phyloP scores from a whole-genome alignment of 1,140 invertebrate genomes.

The Psilanteris sp. region DNA sequence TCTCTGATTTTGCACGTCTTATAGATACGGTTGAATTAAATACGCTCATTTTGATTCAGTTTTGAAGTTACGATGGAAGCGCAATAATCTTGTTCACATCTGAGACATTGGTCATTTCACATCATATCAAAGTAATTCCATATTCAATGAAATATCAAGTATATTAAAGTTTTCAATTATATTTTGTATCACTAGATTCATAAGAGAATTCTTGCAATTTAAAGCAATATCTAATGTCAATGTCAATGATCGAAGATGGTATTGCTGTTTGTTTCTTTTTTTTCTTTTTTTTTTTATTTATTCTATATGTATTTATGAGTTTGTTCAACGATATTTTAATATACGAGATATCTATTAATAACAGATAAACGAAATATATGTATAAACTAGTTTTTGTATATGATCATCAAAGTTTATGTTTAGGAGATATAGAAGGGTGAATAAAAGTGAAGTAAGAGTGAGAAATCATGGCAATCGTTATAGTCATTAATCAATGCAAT shows the following conservation, averaged over 20 bases:
- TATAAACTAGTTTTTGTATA: conserved; percentile 37
- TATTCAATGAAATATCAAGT: conserved; percentile 45
- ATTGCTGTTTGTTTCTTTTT: conserved; percentile 2
- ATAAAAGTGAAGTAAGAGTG: conserved; percentile 43
- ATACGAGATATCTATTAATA: too few species aligned
- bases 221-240: conserved; percentile 21
- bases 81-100: conserved; percentile 8
- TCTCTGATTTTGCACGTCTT: conserved; percentile 8
- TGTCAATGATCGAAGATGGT: conserved; percentile 20
- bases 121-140: conserved; percentile 45
- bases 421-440: conserved; percentile 6
- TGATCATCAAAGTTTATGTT: conserved; percentile 27
- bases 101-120: conserved; percentile 28
- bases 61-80: neutral
- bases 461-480: conserved; percentile 62
- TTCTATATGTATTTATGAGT: too few species aligned
- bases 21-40: neutral
- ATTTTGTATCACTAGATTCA: conserved; percentile 55
- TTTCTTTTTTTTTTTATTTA: too few species aligned
- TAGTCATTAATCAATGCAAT: conserved; percentile 66
- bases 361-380: conserved; percentile 4
- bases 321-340: too few species aligned
- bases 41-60: too few species aligned
- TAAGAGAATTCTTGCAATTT: conserved; percentile 25
- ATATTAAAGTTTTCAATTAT: conserved; percentile 34